These are phyloP conservation scores for Myotis brandtii DNA, from an alignment of 2,113 vertebrate genomes.

Conservation along the genomic window DNA sequence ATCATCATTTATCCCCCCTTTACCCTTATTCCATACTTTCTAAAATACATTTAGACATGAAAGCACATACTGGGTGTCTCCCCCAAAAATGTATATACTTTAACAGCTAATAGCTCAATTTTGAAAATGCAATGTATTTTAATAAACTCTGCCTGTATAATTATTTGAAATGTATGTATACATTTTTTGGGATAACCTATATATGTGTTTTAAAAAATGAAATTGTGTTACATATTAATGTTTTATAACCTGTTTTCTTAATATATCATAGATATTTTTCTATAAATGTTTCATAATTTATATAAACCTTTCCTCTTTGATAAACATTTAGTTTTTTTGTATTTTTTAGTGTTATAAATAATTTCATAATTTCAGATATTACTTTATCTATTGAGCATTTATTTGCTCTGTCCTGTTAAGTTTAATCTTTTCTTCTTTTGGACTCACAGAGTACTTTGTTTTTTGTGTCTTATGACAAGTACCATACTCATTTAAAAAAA, in stretches of 20 bases:
- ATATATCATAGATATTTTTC: neutral
- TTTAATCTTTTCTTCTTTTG: neutral
- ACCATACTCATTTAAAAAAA: neutral
- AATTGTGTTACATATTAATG: neutral
- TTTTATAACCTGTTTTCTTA: constrained; percentile 2
- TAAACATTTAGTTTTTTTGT: neutral
- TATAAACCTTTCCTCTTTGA: constrained; percentile 18
- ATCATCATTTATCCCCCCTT: too few relatives aligned
- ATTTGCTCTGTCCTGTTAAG: neutral
- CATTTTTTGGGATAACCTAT: too few relatives aligned
- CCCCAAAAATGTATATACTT: too few relatives aligned
- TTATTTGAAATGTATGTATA: too few relatives aligned
- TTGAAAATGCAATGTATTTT: too few relatives aligned
- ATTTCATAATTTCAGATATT: neutral
- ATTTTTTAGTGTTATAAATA: neutral
- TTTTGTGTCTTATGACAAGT: neutral
- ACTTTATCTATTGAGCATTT: neutral
- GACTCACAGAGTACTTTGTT: neutral
- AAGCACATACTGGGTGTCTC: neutral
- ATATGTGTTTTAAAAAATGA: neutral
- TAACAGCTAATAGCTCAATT: too few relatives aligned
- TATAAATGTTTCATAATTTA: constrained; percentile 3
- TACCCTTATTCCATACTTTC: too few relatives aligned
- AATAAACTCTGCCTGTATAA: too few relatives aligned
- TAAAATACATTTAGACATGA: neutral